Evolutionary conservation across 2,797 vertebrate species (phyloP).

Genomic region (Micrastur ruficollis): DNA sequence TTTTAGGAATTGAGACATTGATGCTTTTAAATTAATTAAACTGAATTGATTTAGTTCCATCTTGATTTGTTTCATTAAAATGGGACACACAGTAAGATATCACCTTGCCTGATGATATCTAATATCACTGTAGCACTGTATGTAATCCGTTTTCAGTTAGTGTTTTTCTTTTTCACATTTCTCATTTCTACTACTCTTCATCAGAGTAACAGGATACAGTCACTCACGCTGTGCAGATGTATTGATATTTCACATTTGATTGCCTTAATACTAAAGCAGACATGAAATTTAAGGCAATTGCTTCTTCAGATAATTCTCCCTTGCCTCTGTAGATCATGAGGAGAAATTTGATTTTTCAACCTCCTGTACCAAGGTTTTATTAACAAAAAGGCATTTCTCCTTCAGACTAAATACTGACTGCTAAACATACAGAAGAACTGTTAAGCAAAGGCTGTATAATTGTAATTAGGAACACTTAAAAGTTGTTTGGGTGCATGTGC

Average conservation of each 20-base stretch:
- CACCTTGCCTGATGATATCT: not conserved
- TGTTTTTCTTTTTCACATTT: not conserved
- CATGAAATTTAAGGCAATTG: not conserved
- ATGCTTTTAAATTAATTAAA: not conserved
- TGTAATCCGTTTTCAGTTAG: not conserved
- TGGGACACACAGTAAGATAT: not conserved
- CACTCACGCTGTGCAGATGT: not conserved
- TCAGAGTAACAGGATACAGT: not conserved
- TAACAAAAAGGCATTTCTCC: not conserved
- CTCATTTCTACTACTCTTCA: not conserved
- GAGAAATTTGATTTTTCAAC: constrained; percentile 12
- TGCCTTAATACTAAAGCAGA: not conserved
- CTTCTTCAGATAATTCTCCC: not conserved
- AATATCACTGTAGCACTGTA: not conserved
- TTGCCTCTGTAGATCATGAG: not conserved
- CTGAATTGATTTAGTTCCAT: not conserved
- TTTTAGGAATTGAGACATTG: not conserved
- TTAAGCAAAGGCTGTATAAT: not conserved
- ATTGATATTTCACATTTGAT: constrained; percentile 18
- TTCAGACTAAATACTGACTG: not conserved
- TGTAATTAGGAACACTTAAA: not conserved
- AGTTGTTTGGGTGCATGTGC: not conserved
- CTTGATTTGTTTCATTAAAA: not conserved
- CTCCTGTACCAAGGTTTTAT: not conserved
- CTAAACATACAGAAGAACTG: not conserved